Base-by-base conservation (phyloP, 2,888 invertebrate genomes). In the Cryptus viduatorius region DNA sequence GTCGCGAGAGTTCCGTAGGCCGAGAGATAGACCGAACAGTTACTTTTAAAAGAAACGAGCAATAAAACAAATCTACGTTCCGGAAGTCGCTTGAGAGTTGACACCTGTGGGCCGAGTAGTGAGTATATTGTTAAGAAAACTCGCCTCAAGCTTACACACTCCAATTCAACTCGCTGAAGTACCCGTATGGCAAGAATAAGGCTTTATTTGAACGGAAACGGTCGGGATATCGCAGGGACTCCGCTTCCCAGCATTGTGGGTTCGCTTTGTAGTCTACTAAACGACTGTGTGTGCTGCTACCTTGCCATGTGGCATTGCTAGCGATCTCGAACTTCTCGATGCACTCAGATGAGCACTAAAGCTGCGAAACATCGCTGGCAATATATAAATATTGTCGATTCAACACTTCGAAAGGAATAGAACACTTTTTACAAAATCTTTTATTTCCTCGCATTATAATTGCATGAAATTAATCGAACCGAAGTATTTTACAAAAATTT, bases 151-250 rank as follows among this genome's bases (percentile, higher is more conserved):
- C 46, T 75, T 19, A 29, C 59, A 76, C 19, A n/a, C 72, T 72
- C 73, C 69, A 71, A 79, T 76, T 82, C 46, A 85, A 42, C 79
- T 61, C 46, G 56, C 48, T 46, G 76, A 75, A 82, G 81, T 72
- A 44, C 59, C n/a, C 48, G 53, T 91, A 90, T 89, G 78, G 84
- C 89, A 90, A 92, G 90, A 90, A 90, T 88, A 79, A 84, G 79
- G 78, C 82, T 89, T 86, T 92, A 90, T 93, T 92, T 90, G 89
- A 92, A 92, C 92, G 93, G 92, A 93, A 93, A 92, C 91, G 84
- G 85, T 84, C 84, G 89, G 89, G 88, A 91, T 92, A 92, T 90
- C 91, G 86, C 89, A 87, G 59, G 65, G 42, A 69, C 73, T 64
- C 59, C 53, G 71, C 79, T 90, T 92, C 92, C 89, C 92, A 91